Percentiles rank a stretch among this genome's conserved stretches.
phyloP scores from a whole-genome alignment of 2,797 vertebrate species.

The Falco naumanni region DNA sequence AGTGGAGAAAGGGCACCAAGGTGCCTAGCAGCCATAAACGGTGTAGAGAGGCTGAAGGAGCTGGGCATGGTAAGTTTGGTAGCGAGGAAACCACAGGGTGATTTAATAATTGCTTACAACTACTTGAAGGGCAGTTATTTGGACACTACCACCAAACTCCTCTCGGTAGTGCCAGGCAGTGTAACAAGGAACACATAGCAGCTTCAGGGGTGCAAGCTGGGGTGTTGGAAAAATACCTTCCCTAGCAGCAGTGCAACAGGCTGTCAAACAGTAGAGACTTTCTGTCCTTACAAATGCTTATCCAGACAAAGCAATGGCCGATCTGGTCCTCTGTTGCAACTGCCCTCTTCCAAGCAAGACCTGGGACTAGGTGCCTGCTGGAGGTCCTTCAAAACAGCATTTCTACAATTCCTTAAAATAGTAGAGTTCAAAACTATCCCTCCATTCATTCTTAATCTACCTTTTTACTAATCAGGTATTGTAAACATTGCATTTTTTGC shows the following conservation, averaged over 20 bases:
- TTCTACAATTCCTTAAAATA: not conserved
- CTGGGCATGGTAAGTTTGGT: not conserved
- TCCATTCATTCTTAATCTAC: not conserved
- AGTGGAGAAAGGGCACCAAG: not conserved
- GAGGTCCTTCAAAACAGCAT: not conserved
- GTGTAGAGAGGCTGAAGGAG: not conserved
- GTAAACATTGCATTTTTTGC: not conserved
- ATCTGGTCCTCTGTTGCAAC: not conserved
- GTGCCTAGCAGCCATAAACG: not conserved
- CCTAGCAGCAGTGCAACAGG: not conserved
- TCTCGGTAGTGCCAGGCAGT: not conserved
- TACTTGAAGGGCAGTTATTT: not conserved
- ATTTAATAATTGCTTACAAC: not conserved
- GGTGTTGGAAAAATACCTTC: not conserved
- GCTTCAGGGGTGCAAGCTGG: not conserved
- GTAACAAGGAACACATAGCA: not conserved
- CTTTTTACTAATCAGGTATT: not conserved
- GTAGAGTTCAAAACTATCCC: not conserved
- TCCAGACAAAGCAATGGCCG: not conserved
- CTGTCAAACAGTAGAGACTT: not conserved
- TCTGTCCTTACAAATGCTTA: not conserved
- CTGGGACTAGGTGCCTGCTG: not conserved
- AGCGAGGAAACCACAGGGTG: not conserved
- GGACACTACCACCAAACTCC: not conserved
- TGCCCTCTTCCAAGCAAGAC: not conserved